These are phyloP conservation scores for Aphaenogaster ashmeadi DNA, from an alignment of 1,140 invertebrate species.

Conservation along the genomic window DNA sequence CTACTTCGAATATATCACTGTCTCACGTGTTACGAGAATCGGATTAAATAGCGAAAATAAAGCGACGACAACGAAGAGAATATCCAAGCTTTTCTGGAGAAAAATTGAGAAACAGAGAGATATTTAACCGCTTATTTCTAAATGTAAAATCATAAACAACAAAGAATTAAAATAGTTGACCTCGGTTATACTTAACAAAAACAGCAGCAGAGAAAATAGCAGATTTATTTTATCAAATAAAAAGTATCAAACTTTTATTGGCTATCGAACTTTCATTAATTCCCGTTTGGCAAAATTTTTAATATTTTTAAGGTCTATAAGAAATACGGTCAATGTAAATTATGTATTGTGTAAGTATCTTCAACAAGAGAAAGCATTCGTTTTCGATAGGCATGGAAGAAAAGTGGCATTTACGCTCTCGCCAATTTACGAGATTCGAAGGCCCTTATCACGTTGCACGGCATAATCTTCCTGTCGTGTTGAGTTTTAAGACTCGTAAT, in stretches of 20 bases:
- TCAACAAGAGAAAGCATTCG: slow-evolving; percentile 19
- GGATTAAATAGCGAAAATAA: not conserved
- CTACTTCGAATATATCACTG: slow-evolving; percentile 26
- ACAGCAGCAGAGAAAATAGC: not conserved
- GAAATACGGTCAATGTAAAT: not conserved
- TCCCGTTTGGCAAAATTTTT: not conserved
- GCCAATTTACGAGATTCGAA: slow-evolving; percentile 52
- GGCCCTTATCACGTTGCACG: slow-evolving; percentile 60
- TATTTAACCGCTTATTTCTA: not conserved
- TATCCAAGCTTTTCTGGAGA: not conserved
- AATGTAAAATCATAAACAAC: not conserved
- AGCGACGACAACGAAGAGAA: not conserved
- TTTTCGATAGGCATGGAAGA: not conserved
- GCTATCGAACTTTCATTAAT: not conserved
- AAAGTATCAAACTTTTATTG: not conserved
- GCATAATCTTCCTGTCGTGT: slow-evolving; percentile 69
- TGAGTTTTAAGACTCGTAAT: slow-evolving; percentile 72
- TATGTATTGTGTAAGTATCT: not conserved
- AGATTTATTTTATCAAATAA: not conserved
- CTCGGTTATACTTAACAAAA: not conserved
- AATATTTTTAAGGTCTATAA: not conserved
- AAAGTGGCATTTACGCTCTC: slow-evolving; percentile 36
- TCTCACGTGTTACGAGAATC: not conserved
- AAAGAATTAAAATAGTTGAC: not conserved
- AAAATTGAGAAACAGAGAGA: not conserved